phyloP scores from a whole-genome alignment of 2,888 invertebrate species.

The Dusona sp. region DNA sequence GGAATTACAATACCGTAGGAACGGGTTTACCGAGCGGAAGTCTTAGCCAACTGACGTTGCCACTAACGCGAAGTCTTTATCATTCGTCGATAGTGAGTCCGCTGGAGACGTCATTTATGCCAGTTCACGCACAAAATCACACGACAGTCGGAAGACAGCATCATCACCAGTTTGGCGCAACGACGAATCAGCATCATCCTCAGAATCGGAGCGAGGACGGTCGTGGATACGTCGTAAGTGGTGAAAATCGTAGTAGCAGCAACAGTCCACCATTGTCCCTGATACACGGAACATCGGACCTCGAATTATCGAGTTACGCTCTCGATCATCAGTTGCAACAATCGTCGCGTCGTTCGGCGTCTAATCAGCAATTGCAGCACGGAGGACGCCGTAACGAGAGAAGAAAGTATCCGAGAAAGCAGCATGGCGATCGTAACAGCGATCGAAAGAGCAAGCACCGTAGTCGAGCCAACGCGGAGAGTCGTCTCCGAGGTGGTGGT shows the following conservation, averaged over 20 bases:
- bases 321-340: conserved; percentile 70
- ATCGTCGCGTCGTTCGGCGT: conserved; percentile 70
- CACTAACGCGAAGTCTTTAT: conserved; percentile 82
- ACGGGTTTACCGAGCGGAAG: conserved; percentile 82
- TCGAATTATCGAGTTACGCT: conserved; percentile 72
- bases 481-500: conserved; percentile 50
- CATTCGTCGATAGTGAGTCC: conserved; percentile 82
- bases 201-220: conserved; percentile 73
- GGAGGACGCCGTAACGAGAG: conserved; percentile 73
- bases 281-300: conserved; percentile 73
- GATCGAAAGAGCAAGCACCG: conserved; percentile 79
- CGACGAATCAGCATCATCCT: conserved; percentile 71
- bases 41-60: conserved; percentile 83
- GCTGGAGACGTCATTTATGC: conserved; percentile 78
- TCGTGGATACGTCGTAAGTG: conserved; percentile 62
- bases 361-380: conserved; percentile 72
- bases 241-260: conserved; percentile 67
- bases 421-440: conserved; percentile 72
- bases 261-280: conserved; percentile 74
- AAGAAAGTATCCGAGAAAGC: conserved; percentile 76
- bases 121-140: conserved; percentile 77
- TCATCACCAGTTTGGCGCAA: conserved; percentile 71
- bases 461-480: conserved; percentile 67
- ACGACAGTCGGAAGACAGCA: conserved; percentile 71
- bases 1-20: conserved; percentile 77